Evolutionary conservation across 1,140 invertebrate genomes (phyloP), one percentile per base, ranked within the genome.

Genomic region (Euborellia annulipes): DNA sequence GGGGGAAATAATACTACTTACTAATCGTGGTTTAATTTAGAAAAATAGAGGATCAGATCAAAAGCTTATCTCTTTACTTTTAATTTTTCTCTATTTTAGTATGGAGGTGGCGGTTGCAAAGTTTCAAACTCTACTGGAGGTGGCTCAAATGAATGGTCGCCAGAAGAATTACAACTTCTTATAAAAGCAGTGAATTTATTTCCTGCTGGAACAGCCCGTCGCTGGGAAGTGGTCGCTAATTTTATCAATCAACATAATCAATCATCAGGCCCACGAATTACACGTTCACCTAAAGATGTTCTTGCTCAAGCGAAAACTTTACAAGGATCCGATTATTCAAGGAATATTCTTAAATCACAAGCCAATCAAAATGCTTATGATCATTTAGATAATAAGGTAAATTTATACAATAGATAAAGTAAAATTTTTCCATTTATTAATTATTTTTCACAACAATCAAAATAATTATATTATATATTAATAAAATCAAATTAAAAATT

Each of bases 181-280:
- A 92, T 96, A 16, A 97, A 97, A 63, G 91, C 87, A 27, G 90
- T 96, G 0, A 96, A 95, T 68, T 59, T 97, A 2, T 97, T 96
- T 62, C 92, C 94, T 0, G 90, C 91, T 36, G 93, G 94, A 13
- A 97, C 93, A 0, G 85, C 80, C 62, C 85, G 94, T 58, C 72
- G 90, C 46, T 98, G 92, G 93, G 91, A 96, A 47, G 89, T 94
- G 0, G 86, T 97, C 2, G 86, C 92, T 0, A 89, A 90, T 58
- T 98, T 93, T 61, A 80, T 98, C 13, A 92, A 91, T 59, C 91
- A 96, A 59, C 94, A 98, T 58, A 75, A 64, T 51, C 54, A 51
- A 2, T 62, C 48, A 45, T 61, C 54, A 44, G 55, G 51, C 46
- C 4, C 4, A 27, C 4, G 23, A 27, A 64, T 60, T 22, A 66